Conservation (phyloP, 2,113 vertebrate species). For the Struthidea cinerea region DNA sequence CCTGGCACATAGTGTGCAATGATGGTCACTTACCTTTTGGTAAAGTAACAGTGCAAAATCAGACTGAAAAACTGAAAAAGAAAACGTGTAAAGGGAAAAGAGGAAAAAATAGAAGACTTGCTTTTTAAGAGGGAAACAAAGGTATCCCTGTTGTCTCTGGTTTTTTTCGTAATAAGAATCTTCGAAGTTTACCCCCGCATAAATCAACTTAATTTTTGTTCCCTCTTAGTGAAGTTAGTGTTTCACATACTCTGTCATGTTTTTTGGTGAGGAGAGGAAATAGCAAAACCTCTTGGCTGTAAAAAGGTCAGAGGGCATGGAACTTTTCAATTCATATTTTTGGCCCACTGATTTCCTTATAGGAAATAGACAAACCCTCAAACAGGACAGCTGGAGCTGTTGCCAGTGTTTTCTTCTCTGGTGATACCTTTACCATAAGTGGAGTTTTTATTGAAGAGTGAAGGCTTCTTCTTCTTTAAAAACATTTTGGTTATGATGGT, state of each 20-base stretch:
- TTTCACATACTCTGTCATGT: fast-evolving
- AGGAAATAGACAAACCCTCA: not conserved
- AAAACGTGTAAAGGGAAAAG: not conserved
- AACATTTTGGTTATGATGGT: not conserved
- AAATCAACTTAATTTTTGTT: not conserved
- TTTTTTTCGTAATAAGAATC: not conserved
- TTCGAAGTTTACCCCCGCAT: not conserved
- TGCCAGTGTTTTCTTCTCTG: not conserved
- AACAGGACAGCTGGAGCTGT: not conserved
- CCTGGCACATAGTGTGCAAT: not conserved
- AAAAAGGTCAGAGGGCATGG: not conserved
- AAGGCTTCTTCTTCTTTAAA: not conserved
- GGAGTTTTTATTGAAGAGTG: not conserved
- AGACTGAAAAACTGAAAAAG: not conserved
- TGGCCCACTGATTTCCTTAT: not conserved
- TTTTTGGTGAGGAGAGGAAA: not conserved
- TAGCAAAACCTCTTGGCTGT: not conserved
- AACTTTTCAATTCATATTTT: not conserved
- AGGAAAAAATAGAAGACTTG: not conserved
- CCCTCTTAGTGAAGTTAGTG: not conserved
- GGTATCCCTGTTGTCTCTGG: not conserved
- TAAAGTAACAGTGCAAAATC: not conserved
- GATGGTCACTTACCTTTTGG: not conserved
- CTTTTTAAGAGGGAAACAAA: not conserved
- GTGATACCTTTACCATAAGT: not conserved